Evolutionary conservation across 2,797 vertebrate species (phyloP).

Genomic region (Rhabdomys pumilio): DNA sequence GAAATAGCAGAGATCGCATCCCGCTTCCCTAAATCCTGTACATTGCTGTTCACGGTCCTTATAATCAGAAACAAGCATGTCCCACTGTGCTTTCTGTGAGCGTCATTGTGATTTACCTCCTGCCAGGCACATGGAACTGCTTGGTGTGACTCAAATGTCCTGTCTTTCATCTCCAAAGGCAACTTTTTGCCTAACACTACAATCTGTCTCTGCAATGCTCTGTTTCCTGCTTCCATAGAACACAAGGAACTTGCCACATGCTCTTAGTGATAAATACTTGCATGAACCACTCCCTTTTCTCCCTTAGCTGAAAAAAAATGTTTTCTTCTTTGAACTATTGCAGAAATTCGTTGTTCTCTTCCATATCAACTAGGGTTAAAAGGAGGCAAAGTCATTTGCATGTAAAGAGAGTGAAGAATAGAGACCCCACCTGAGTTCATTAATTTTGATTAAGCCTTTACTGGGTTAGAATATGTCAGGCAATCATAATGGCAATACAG

Average conservation of each 20-base stretch:
- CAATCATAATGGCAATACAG: background rate
- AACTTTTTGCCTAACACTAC: background rate
- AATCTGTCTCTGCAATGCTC: background rate
- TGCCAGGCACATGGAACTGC: accelerated
- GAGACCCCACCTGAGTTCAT: background rate
- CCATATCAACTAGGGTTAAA: background rate
- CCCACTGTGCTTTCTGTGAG: background rate
- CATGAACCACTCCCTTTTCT: background rate
- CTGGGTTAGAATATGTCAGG: background rate
- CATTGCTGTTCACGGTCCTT: background rate
- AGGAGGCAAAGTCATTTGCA: slow-evolving; percentile 10
- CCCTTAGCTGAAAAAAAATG: background rate
- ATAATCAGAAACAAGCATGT: background rate
- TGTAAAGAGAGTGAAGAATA: background rate
- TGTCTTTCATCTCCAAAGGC: background rate
- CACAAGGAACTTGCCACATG: background rate
- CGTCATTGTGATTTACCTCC: background rate
- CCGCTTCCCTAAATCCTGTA: background rate
- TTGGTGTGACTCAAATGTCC: background rate
- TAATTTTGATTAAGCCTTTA: background rate
- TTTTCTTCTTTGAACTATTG: background rate
- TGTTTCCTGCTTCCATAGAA: background rate
- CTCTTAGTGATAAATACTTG: background rate
- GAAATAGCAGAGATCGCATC: background rate
- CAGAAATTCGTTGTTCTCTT: slow-evolving; percentile 17